Evolutionary conservation across 2,797 vertebrate genomes (phyloP).

Genomic region (Columba guinea): DNA sequence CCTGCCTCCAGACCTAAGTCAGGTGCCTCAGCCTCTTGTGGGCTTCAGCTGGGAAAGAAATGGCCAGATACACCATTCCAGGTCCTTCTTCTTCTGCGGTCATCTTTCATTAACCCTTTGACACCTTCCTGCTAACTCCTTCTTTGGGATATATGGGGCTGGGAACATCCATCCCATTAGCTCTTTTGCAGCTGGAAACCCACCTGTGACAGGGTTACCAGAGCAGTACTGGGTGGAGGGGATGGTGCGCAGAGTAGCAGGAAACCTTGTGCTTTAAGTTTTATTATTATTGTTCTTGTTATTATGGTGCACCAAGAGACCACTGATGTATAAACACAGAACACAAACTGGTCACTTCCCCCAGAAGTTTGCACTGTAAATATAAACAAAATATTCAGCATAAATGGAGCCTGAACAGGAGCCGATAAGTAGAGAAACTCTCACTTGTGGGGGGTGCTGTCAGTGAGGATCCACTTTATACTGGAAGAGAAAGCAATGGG

Average conservation of each 20-base stretch:
- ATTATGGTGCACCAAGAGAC: not conserved
- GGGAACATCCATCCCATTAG: not conserved
- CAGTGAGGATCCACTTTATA: not conserved
- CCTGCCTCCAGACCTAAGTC: not conserved
- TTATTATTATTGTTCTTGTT: not conserved
- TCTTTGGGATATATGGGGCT: not conserved
- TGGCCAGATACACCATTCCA: not conserved
- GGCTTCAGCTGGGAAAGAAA: not conserved
- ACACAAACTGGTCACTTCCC: not conserved
- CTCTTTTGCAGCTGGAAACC: not conserved
- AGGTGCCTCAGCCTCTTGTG: not conserved
- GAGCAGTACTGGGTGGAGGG: not conserved
- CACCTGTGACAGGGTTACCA: not conserved
- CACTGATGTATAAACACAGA: not conserved
- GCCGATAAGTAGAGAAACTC: not conserved
- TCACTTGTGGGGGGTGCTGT: not conserved
- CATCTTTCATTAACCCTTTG: not conserved
- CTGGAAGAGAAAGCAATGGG: not conserved
- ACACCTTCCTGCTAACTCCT: not conserved
- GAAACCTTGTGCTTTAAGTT: not conserved
- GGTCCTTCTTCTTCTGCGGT: not conserved
- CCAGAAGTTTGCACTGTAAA: not conserved
- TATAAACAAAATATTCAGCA: not conserved
- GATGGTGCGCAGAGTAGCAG: not conserved
- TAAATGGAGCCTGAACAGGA: not conserved